These are phyloP conservation scores for Limenitis arthemis DNA, from an alignment of 2,888 invertebrate species.

Conservation along the genomic window DNA sequence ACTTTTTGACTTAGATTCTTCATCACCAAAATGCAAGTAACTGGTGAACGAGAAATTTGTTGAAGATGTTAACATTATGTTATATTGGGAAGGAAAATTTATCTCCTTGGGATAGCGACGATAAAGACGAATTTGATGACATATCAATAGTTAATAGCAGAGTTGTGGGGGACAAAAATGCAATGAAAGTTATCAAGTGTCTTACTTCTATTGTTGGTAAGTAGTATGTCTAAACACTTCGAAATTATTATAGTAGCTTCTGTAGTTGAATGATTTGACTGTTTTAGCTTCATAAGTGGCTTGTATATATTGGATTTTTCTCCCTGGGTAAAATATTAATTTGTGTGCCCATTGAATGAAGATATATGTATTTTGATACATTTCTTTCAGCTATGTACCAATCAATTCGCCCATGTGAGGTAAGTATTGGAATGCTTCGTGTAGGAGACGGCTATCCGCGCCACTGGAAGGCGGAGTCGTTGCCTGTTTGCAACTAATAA, in stretches of 20 bases:
- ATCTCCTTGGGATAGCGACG: slow-evolving; percentile 56
- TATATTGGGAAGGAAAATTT: slow-evolving; percentile 90
- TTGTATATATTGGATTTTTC: too few relatives aligned
- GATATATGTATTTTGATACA: neutral
- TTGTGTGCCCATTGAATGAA: too few relatives aligned
- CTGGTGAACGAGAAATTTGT: slow-evolving; percentile 81
- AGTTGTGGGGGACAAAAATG: slow-evolving; percentile 85
- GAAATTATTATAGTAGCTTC: neutral
- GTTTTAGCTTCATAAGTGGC: neutral
- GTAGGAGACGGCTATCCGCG: slow-evolving; percentile 83
- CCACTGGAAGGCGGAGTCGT: slow-evolving; percentile 92
- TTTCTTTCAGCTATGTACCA: slow-evolving; percentile 76
- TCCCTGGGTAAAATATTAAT: too few relatives aligned
- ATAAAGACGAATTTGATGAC: slow-evolving; percentile 66
- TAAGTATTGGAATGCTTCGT: too few relatives aligned
- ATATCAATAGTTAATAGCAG: slow-evolving; percentile 76
- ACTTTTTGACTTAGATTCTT: slow-evolving; percentile 38
- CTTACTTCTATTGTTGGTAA: slow-evolving; percentile 89
- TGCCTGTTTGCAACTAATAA: slow-evolving; percentile 85
- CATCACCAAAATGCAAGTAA: slow-evolving; percentile 60
- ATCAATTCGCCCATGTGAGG: too few relatives aligned
- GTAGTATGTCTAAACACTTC: slow-evolving; percentile 26
- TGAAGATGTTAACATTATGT: slow-evolving; percentile 95
- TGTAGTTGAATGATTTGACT: neutral
- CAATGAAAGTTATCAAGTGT: slow-evolving; percentile 91